phyloP scores from a whole-genome alignment of 1,140 invertebrate genomes.

The Neotoxoptera formosana region DNA sequence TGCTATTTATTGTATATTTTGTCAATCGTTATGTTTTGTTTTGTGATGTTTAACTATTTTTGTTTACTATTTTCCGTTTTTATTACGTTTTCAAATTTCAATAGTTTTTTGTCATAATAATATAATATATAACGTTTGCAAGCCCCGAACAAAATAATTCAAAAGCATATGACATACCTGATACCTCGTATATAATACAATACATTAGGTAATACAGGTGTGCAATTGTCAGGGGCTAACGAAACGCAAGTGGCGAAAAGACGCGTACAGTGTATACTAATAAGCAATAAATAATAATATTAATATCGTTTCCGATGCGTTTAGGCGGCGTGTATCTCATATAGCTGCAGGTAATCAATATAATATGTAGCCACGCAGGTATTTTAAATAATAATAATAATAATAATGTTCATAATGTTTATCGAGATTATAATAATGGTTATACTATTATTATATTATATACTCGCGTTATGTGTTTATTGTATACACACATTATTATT shows the following conservation, averaged over 20 bases:
- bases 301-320: background rate
- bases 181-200: no score
- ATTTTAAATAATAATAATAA: constrained; percentile 8
- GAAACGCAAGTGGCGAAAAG: background rate
- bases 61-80: no score
- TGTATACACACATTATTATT: background rate
- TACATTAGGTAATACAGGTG: no score
- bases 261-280: no score
- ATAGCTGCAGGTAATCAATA: background rate
- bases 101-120: no score
- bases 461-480: background rate
- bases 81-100: no score
- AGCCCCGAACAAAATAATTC: no score
- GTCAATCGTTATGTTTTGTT: no score
- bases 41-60: no score
- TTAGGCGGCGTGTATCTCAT: background rate
- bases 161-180: no score
- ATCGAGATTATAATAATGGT: background rate
- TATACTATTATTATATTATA: background rate
- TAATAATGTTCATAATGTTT: background rate
- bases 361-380: background rate
- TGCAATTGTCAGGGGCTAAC: background rate
- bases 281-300: background rate
- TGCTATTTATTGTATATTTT: no score
- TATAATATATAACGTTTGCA: no score